Conservation (phyloP, 2,113 vertebrate genomes). For the Xiphophorus hellerii region DNA sequence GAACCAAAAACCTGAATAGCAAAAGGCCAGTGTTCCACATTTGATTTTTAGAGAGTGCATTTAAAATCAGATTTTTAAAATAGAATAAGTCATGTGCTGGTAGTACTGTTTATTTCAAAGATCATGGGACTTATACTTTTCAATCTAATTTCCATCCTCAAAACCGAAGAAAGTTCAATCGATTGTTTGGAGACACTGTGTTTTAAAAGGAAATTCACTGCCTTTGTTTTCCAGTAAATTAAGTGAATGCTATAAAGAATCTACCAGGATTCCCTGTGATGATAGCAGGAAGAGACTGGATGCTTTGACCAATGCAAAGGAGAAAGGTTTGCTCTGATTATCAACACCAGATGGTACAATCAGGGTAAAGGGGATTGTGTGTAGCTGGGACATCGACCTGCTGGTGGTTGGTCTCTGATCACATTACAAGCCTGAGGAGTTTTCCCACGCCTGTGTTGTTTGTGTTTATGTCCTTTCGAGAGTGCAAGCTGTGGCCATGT, state of each 20-base stretch:
- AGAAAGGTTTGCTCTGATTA: neutral
- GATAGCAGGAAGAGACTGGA: neutral
- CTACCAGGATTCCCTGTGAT: neutral
- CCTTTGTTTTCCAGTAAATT: neutral
- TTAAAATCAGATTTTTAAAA: neutral
- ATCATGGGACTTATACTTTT: neutral
- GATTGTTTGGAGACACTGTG: neutral
- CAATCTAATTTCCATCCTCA: neutral
- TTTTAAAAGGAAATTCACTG: neutral
- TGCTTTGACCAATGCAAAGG: neutral
- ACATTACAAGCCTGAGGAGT: slow-evolving; percentile 6
- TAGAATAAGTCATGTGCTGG: neutral
- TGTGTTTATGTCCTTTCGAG: neutral
- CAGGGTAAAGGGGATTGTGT: neutral
- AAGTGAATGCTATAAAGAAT: neutral
- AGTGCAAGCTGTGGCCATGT: slow-evolving; percentile 2
- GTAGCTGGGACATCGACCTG: slow-evolving; percentile 4
- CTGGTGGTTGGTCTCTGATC: slow-evolving; percentile 5
- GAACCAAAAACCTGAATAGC: neutral
- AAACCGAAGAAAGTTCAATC: neutral
- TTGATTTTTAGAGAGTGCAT: neutral
- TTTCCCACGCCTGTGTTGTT: slow-evolving; percentile 2
- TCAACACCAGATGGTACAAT: slow-evolving; percentile 2
- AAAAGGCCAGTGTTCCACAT: neutral
- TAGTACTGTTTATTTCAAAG: slow-evolving; percentile 12